Evolutionary conservation across 2,888 invertebrate genomes (phyloP).

Genomic region (Pseudolycoriella hygida): DNA sequence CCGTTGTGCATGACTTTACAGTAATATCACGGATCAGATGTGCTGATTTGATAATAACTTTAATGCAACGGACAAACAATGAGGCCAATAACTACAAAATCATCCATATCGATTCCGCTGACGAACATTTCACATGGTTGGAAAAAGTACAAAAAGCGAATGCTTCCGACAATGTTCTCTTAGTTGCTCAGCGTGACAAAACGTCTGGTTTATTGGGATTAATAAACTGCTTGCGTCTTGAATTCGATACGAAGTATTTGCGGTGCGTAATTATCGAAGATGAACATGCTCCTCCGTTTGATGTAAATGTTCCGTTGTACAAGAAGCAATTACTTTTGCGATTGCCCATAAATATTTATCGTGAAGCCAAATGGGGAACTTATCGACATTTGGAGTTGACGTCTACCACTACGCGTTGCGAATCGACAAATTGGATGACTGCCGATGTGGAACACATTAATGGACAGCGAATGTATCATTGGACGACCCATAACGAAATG

Average conservation of each 20-base stretch:
- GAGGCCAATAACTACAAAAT: conserved; percentile 15
- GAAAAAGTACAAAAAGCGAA: conserved; percentile 18
- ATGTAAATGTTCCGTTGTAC: conserved; percentile 44
- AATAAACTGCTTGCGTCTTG: conserved; percentile 67
- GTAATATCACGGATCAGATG: conserved; percentile 19
- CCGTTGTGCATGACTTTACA: conserved; percentile 17
- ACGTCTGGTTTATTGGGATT: conserved; percentile 78
- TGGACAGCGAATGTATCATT: conserved; percentile 66
- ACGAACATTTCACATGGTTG: conserved; percentile 22
- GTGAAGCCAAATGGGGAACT: conserved; percentile 54
- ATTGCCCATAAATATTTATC: conserved; percentile 61
- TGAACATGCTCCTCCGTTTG: conserved; percentile 43
- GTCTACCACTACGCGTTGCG: conserved; percentile 29
- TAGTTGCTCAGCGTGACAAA: conserved; percentile 48
- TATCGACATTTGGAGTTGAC: conserved; percentile 58
- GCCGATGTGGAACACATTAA: conserved; percentile 63
- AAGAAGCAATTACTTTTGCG: conserved; percentile 48
- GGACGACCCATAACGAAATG: conserved; percentile 52
- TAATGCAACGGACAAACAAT: conserved; percentile 17
- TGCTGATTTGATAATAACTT: conserved; percentile 18
- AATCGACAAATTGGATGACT: conserved; percentile 46
- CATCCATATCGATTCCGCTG: conserved; percentile 16
- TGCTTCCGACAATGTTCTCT: conserved; percentile 26
- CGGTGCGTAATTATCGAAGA: conserved; percentile 46
- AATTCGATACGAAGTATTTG: conserved; percentile 51